Base-by-base conservation (phyloP, 2,797 vertebrate genomes). In the Hoplostethus mediterraneus region DNA sequence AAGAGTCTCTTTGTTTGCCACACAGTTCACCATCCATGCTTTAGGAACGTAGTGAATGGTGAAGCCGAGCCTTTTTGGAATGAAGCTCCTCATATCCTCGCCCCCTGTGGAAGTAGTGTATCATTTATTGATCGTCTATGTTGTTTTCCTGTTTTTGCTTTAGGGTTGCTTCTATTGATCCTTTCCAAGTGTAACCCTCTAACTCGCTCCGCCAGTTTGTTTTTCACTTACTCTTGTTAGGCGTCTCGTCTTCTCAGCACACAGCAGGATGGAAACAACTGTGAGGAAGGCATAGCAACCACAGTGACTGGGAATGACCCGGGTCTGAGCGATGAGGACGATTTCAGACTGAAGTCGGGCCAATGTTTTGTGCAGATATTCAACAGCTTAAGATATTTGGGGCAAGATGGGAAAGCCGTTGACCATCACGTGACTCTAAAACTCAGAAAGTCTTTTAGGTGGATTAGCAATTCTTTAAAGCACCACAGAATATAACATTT, bases 201-300 rank as follows among this genome's bases (percentile, higher is more conserved):
- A 49, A 64, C 63, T 75, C 10, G 51, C 79, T 85, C 21, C 84
- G 52, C 57, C 57, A 70, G 66, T 80, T 86, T 87, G 84, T 90
- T 89, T 75, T 88, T 84, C 78, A 83, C 81, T 53, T 44, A 71
- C 59, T 85, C 62, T 47, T 47, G 55, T 84, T 77, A 82, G 77
- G 63, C 3, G 6, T 7, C 33, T 5, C 72, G 62, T 52, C 71
- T 73, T 64, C 60, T 74, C 45, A 54, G 79, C 45, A 47, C 63
- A 49, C 75, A 75, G 75, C 57, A 25, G 64, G 73, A 63, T 16
- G 28, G 55, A 21, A 63, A 44, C 49, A 63, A 47, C 40, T 78
- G 74, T 73, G 73, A 79, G 63, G 85, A 44, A 60, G 86, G 67
- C 86, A 89, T 81, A 79, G 85, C 70, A 88, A 90, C 85, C 49